These are phyloP conservation scores for Orestias chungarensis DNA, from an alignment of 2,797 vertebrate species.

Conservation along the genomic window DNA sequence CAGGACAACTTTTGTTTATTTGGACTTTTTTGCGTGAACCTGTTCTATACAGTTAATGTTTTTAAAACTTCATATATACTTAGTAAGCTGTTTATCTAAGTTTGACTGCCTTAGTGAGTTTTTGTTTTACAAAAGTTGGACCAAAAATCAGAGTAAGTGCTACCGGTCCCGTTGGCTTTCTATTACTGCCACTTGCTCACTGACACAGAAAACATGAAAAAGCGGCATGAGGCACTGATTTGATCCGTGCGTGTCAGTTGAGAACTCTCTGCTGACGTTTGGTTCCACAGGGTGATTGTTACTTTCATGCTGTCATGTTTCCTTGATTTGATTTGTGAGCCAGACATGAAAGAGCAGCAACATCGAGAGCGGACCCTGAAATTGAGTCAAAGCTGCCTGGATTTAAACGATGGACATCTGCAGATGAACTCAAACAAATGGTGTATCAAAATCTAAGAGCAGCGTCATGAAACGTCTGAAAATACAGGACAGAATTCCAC, in stretches of 20 bases:
- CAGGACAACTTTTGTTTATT: slow-evolving; percentile 9
- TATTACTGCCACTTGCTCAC: neutral
- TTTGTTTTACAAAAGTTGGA: slow-evolving; percentile 2
- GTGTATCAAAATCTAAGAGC: slow-evolving; percentile 21
- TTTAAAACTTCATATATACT: slow-evolving; percentile 22
- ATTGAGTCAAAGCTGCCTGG: slow-evolving; percentile 28
- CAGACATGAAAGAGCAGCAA: slow-evolving; percentile 18
- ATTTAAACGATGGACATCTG: slow-evolving; percentile 11
- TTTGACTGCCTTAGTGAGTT: slow-evolving; percentile 27
- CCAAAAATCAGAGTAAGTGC: slow-evolving; percentile 34
- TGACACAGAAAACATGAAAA: slow-evolving; percentile 25
- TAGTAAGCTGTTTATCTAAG: slow-evolving; percentile 33
- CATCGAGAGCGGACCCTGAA: slow-evolving; percentile 12
- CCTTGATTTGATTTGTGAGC: slow-evolving; percentile 37
- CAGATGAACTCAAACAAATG: slow-evolving; percentile 8
- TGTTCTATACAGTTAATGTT: slow-evolving; percentile 21
- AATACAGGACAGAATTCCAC: slow-evolving; percentile 16
- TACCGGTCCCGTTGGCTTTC: slow-evolving; percentile 23
- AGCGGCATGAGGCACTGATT: slow-evolving; percentile 34
- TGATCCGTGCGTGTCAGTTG: slow-evolving; percentile 13
- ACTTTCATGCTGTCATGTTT: slow-evolving; percentile 45
- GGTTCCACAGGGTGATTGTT: slow-evolving; percentile 16
- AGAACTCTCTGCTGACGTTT: slow-evolving; percentile 8
- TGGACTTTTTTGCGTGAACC: slow-evolving; percentile 13
- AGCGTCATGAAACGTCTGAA: slow-evolving; percentile 10